Percentiles rank a stretch among this genome's conserved stretches.
Evolutionary conservation across 2,113 vertebrate species (phyloP).

Genomic region (Corythornis cristatus): DNA sequence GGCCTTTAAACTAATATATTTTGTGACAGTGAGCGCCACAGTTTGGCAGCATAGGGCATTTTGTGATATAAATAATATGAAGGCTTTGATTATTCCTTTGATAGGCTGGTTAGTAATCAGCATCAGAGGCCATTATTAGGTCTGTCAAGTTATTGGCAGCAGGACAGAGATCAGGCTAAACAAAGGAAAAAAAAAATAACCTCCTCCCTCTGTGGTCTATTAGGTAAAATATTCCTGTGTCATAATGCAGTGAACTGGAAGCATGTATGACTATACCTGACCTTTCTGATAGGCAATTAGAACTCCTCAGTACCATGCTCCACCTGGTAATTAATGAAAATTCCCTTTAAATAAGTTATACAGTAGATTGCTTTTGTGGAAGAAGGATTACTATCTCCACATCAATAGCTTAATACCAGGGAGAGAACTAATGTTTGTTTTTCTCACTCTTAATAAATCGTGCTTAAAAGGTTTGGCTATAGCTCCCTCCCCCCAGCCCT

Average conservation of each 20-base stretch:
- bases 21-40: background rate
- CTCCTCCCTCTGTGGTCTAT: background rate
- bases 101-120: background rate
- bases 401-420: slow-evolving; percentile 20
- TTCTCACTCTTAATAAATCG: slow-evolving; percentile 9
- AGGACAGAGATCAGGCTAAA: background rate
- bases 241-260: background rate
- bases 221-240: background rate
- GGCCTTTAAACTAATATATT: background rate
- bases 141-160: background rate
- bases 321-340: background rate
- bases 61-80: background rate
- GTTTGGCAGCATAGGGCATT: background rate
- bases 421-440: slow-evolving; percentile 7
- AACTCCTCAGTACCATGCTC: background rate
- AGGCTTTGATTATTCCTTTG: background rate
- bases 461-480: slow-evolving; percentile 11
- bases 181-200: background rate
- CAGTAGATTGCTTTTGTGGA: background rate
- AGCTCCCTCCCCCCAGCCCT: background rate
- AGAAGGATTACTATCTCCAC: background rate
- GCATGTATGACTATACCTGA: background rate
- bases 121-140: background rate
- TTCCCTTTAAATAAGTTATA: background rate
- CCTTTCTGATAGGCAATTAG: background rate